Base-by-base conservation (phyloP, 2,888 invertebrate species). In the Acrocyrtus sp. region DNA sequence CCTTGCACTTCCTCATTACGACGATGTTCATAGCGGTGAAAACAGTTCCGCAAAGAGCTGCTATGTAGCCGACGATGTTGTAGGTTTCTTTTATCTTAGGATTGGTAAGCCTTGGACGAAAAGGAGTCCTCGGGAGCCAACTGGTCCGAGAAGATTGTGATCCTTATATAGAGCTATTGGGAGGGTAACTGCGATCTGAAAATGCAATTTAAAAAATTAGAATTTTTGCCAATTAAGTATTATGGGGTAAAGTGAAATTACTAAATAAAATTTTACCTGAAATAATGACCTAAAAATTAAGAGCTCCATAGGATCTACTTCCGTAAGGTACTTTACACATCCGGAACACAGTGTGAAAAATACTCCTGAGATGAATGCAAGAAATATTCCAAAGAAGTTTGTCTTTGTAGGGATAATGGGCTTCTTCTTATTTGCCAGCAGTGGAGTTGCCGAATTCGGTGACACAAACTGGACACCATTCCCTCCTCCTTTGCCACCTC, bases 21-120 rank as follows among this genome's bases (percentile, higher is more conserved):
- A 86, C 85, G 29, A 86, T 85, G 60, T 86, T 86, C 41, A 86
- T 74, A 6, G 86, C 86, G 2, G 85, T 85, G 75, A 86, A 86
- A 1, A 85, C 56, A 0, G 85, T 85, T 34, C 85, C 86, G 21
- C 83, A 74, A 0, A 86, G 76, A 5, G 85, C 86, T 51, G 83
- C 85, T 0, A 82, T 78, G 73, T 86, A 86, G 41, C 86, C 86
- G 74, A 84, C 74, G 0, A 84, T 73, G 72, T 86, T 85, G 77
- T 85, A 85, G 3, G 77, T 8, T 82, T 82, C 19, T 70, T 65
- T 68, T 76, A 80, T 58, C 81, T 81, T 34, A n/a, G 50, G 19
- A 1, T 34, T n/a, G 3, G 3, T 26, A 85, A 39, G 24, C 86
- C 86, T 85, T 86, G 75, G 41, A 78, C 81, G 51, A 72, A 83